phyloP scores from a whole-genome alignment of 2,113 vertebrate genomes.

The Callocephalon fimbriatum region DNA sequence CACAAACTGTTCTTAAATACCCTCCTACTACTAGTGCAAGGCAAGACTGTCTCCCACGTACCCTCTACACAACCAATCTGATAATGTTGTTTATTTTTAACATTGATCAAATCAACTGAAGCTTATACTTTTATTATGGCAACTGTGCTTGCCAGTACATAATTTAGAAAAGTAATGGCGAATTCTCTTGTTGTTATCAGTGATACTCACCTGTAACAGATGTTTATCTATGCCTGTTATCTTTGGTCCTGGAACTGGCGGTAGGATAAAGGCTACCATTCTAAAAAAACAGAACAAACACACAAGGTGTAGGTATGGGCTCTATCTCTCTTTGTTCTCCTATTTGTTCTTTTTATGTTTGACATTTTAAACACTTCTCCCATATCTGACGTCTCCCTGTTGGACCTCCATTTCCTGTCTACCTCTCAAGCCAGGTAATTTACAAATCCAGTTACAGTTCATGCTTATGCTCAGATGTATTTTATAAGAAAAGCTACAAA shows the following conservation, averaged over 20 bases:
- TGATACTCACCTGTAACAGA: slow-evolving; percentile 86
- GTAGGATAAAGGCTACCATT: slow-evolving; percentile 87
- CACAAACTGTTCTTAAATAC: background rate
- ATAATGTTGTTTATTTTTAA: background rate
- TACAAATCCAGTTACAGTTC: background rate
- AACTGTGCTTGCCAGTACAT: background rate
- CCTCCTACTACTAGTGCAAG: background rate
- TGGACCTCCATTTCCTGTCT: background rate
- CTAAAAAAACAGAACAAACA: slow-evolving; percentile 70
- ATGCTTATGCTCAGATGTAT: background rate
- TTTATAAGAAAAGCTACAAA: background rate
- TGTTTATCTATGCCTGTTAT: slow-evolving; percentile 94
- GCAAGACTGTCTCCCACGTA: background rate
- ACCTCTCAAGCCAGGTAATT: background rate
- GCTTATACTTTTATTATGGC: background rate
- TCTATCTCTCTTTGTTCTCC: background rate
- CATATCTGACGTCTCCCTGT: background rate
- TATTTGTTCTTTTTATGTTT: background rate
- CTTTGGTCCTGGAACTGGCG: slow-evolving; percentile 94
- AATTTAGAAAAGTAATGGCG: background rate
- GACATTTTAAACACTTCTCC: background rate
- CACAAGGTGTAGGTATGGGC: background rate
- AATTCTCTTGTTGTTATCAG: background rate
- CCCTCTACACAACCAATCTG: background rate
- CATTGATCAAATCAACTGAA: background rate